Evolutionary conservation across 1,140 invertebrate species (phyloP), one percentile per base, ranked within the genome.

Genomic region (Diorhabda carinulata): DNA sequence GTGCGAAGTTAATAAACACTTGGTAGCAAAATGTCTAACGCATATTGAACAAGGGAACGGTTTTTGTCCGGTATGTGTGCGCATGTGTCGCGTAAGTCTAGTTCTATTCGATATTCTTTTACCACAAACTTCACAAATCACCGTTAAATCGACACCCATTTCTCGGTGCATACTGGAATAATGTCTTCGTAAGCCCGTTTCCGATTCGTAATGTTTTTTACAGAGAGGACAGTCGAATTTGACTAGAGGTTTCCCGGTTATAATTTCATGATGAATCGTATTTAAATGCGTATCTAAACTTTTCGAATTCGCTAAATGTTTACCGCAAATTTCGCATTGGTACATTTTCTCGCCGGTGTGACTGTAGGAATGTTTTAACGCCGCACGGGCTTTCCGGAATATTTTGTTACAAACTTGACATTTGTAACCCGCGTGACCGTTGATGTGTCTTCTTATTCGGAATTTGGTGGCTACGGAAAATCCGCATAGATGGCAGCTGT

Each of bases 41-140:
- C 85, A 86, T 8, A 83, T 73, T 4, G 80, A 81, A 72, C 85
- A 86, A 6, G 79, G 79, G 71, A 81, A 83, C 0, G 84, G 83
- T 70, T 81, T 80, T 2, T 82, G 77, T 3, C 84, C 84, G 40
- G 80, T 83, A 71, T 88, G 87, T 10, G 89, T 82, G 73, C 90
- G 82, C 70, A 91, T 88, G 81, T 93, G 91, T 9, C 90, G 90
- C 66, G 90, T 86, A 61, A 90, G 81, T 65, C 89, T 87, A 61
- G 89, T 87, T 2, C 85, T 83, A 56, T 84, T 87, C 44, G 87
- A 86, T 61, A 96, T 87, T 67, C 89, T 87, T 82, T 95, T 94
- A 40, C 87, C 87, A 79, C 92, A 93, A 42, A 91, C 86, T 72
- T 88, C 86, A 80, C 89, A 90, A 0, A 68, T 58, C 43, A 70